Evolutionary conservation across 2,113 vertebrate genomes (phyloP).

Genomic region (Oreocharis arfaki): DNA sequence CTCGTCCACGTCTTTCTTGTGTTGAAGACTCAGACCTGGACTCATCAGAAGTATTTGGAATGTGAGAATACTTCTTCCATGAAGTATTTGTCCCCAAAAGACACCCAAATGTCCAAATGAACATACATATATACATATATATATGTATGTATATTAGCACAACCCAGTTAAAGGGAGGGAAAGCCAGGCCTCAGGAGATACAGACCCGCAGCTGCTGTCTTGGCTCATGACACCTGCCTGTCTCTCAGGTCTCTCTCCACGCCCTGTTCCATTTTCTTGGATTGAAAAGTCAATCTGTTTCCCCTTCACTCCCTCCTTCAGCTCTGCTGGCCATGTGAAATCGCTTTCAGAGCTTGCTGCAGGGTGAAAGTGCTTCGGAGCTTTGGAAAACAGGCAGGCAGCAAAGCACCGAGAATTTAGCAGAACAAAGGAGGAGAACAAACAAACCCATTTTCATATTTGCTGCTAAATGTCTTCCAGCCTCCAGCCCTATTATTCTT

Average conservation of each 20-base stretch:
- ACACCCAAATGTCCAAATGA: neutral
- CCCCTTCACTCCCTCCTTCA: neutral
- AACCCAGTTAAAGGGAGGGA: neutral
- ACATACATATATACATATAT: too few species aligned
- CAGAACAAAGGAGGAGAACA: constrained; percentile 5
- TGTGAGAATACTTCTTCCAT: neutral
- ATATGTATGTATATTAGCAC: too few species aligned
- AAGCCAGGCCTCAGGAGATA: neutral
- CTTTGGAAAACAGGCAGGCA: neutral
- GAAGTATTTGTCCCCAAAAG: neutral
- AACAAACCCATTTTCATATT: constrained; percentile 32
- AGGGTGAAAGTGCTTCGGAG: constrained; percentile 30
- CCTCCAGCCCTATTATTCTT: constrained; percentile 33
- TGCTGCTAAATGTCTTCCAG: constrained; percentile 22
- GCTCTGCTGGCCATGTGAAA: constrained; percentile 10
- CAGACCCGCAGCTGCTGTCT: neutral
- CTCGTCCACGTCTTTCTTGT: neutral
- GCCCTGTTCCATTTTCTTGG: neutral
- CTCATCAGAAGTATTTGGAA: neutral
- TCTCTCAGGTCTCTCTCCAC: neutral
- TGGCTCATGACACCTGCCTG: neutral
- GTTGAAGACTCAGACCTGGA: neutral
- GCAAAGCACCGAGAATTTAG: neutral
- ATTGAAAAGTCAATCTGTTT: neutral
- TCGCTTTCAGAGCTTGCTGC: constrained; percentile 35